These are phyloP conservation scores for Tonatia bakeri DNA, from an alignment of 2,113 vertebrate genomes.

Conservation along the genomic window DNA sequence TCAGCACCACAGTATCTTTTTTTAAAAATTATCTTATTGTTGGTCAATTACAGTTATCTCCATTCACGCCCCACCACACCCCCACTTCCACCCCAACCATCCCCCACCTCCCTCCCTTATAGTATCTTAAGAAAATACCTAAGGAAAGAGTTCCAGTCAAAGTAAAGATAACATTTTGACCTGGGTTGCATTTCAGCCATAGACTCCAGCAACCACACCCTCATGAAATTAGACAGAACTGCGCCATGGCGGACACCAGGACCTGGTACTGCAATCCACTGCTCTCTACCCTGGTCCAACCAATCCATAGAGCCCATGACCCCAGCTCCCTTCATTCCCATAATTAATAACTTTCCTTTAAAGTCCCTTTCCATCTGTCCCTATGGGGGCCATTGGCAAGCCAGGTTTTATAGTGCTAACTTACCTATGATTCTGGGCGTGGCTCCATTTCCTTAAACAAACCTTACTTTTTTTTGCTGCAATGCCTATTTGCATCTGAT, in stretches of 20 bases:
- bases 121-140: not conserved
- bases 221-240: not conserved
- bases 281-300: too few relatives aligned
- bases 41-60: too few relatives aligned
- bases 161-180: not conserved
- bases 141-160: not conserved
- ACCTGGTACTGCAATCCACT: not conserved
- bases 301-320: too few relatives aligned
- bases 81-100: too few relatives aligned
- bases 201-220: not conserved
- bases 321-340: too few relatives aligned
- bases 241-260: not conserved
- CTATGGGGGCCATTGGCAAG: not conserved
- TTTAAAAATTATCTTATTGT: too few relatives aligned
- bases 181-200: not conserved
- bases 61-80: too few relatives aligned
- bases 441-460: not conserved
- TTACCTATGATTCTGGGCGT: not conserved
- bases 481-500: not conserved
- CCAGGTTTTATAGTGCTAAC: not conserved
- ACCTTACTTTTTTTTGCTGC: not conserved
- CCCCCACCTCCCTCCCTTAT: too few relatives aligned
- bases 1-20: not conserved
- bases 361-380: not conserved
- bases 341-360: too few relatives aligned